Base-by-base conservation (phyloP, 1,140 invertebrate genomes). In the Ectropis grisescens region DNA sequence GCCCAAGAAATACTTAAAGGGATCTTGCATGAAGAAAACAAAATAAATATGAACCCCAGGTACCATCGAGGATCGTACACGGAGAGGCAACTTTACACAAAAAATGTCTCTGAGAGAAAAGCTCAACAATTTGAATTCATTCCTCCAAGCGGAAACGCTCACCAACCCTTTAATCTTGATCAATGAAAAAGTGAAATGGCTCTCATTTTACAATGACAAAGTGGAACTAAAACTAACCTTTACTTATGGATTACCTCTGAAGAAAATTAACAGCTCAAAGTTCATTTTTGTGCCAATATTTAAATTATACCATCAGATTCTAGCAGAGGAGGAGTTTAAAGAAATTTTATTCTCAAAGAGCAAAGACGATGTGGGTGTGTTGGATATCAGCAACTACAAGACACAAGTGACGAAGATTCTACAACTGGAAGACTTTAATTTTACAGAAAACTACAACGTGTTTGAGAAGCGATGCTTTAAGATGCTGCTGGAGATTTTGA, bases 21-120 rank as follows among this genome's bases (percentile, higher is more conserved):
- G 8, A 48, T 47, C 29, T 53, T 61, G 33, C 72, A 80, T 49
- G 82, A 61, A 47, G 78, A 78, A 26, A 65, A 69, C 39, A 78
- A 71, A 51, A 58, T 75, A 10, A 79, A 82, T 27, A 72, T 70
- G 11, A 80, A 82, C 30, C 82, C 78, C 6, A 57, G 76, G 29
- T 82, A 81, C 6, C 76, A 82, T 22, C 50, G 80, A 14, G 82
- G 84, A 0, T 85, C 84, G 2, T 85, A 84, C 38, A 82, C 81
- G 0, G 83, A 86, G 34, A 58, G 84, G 22, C 69, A 83, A 29
- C 44, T 71, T 11, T 76, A 82, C 10, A 55, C 66, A 15, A 74
- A 82, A n/a, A n/a, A 69, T 82, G 32, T 75, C 78, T 11, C 33
- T 82, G 0, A 65, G 82, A 26, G 81, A 85, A 26, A 84, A 85